Base-by-base conservation (phyloP, 2,888 invertebrate species). In the Mimas tiliae region DNA sequence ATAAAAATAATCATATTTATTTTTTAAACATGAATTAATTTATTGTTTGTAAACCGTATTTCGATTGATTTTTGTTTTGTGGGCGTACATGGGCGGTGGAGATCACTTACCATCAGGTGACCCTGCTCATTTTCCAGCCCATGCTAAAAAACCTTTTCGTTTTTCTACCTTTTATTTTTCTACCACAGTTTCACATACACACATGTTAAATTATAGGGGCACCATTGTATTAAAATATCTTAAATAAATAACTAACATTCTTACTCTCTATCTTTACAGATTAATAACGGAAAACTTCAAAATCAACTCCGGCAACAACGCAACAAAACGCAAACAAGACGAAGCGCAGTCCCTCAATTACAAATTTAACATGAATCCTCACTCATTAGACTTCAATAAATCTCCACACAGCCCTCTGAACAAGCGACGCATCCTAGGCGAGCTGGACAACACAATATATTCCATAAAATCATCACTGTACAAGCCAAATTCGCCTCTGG, bases 251-350 rank as follows among this genome's bases (percentile, higher is more conserved):
- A 11, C 6, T 74, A 27, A 27, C 27, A 27, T 3, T 27, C 1
- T 27, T 4, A 3, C 27, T 27, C 27, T 76, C 53, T 76, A 8
- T 81, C 72, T 70, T 84, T 90, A 1, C 92, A 94, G 94, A 73
- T 82, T 94, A 69, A 94, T 94, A 70, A 93, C 94, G 0, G 94
- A 94, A 62, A 94, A 84, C 76, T 94, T 94, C 87, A 90, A 84
- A 69, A 91, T 94, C 33, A 94, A 94, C 82, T 94, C 94, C 0
- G 94, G 91, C 14, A 92, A 85, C 80, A 91, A 87, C 70, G 90
- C 87, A 34, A 88, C 89, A 0, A 90, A 93, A 73, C 75, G 90
- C 4, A 91, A 93, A 70, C 89, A 90, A 50, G 89, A 89, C 11
- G 90, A 91, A 4, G 86, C 94, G 0, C 12, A 82, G 33, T 72